These are phyloP conservation scores for Cryptops parisi DNA, from an alignment of 2,888 invertebrate genomes.

Conservation along the genomic window DNA sequence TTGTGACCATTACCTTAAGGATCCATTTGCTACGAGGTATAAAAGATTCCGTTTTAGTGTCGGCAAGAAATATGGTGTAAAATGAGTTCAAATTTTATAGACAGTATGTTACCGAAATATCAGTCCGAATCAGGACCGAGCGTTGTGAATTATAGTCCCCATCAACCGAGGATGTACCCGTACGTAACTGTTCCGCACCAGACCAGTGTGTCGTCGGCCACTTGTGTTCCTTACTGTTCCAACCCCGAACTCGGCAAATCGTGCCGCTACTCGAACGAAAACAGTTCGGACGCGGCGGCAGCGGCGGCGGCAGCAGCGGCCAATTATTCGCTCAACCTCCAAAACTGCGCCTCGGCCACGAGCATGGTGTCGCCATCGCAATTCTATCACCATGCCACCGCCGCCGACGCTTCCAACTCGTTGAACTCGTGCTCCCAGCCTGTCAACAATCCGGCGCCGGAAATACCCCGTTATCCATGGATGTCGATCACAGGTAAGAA, in stretches of 20 bases:
- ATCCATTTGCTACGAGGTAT: constrained; percentile 20
- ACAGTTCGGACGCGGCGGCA: constrained; percentile 16
- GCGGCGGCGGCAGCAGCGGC: constrained; percentile 21
- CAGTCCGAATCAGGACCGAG: constrained; percentile 37
- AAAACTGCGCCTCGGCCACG: constrained; percentile 34
- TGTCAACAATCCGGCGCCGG: constrained; percentile 45
- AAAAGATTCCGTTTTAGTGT: constrained; percentile 22
- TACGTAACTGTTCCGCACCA: constrained; percentile 63
- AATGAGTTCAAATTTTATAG: constrained; percentile 96
- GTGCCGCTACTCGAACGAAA: constrained; percentile 51
- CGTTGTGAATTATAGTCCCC: constrained; percentile 40
- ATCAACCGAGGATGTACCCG: constrained; percentile 68
- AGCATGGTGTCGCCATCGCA: constrained; percentile 63
- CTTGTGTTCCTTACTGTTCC: constrained; percentile 38
- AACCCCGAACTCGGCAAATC: constrained; percentile 58
- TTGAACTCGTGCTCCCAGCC: constrained; percentile 58
- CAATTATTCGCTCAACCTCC: constrained; percentile 22
- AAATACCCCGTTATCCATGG: constrained; percentile 89
- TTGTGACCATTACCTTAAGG: constrained; percentile 18
- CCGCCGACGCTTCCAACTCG: constrained; percentile 64
- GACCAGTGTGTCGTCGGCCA: constrained; percentile 43
- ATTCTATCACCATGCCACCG: constrained; percentile 70
- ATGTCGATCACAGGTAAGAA: constrained; percentile 88
- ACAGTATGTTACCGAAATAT: constrained; percentile 95
- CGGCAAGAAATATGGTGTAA: constrained; percentile 33